Evolutionary conservation across 2,113 vertebrate genomes (phyloP).

Genomic region (Phalacrocorax aristotelis): DNA sequence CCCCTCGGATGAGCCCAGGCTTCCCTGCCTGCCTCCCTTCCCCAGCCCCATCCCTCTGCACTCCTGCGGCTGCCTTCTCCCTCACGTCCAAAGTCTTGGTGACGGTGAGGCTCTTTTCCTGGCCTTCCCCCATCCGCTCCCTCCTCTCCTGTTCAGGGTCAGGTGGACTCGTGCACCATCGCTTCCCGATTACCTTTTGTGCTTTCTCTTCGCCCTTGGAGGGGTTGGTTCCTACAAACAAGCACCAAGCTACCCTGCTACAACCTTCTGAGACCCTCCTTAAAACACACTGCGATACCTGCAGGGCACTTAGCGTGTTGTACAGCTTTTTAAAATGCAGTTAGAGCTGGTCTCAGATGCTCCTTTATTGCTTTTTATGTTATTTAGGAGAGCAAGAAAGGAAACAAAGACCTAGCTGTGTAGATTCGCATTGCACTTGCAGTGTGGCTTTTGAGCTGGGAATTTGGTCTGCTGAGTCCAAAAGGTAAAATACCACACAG

Average conservation of each 20-base stretch:
- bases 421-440: background rate
- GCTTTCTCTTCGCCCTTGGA: background rate
- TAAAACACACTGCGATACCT: background rate
- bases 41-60: background rate
- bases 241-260: no score
- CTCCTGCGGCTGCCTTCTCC: background rate
- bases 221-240: background rate
- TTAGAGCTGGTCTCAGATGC: background rate
- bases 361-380: conserved; percentile 10
- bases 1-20: background rate
- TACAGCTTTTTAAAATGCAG: background rate
- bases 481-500: conserved; percentile 45
- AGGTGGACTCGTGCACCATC: background rate
- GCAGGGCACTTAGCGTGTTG: background rate
- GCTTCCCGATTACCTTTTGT: background rate
- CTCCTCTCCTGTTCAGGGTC: background rate
- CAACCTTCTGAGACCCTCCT: background rate
- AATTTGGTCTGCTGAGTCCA: background rate
- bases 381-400: conserved; percentile 34
- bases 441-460: background rate
- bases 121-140: background rate
- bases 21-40: background rate
- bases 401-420: background rate
- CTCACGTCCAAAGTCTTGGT: rapidly evolving
- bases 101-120: background rate